Percentiles rank a stretch among this genome's conserved stretches.
phyloP scores from a whole-genome alignment of 2,888 invertebrate genomes.

The Escarpia spicata region DNA sequence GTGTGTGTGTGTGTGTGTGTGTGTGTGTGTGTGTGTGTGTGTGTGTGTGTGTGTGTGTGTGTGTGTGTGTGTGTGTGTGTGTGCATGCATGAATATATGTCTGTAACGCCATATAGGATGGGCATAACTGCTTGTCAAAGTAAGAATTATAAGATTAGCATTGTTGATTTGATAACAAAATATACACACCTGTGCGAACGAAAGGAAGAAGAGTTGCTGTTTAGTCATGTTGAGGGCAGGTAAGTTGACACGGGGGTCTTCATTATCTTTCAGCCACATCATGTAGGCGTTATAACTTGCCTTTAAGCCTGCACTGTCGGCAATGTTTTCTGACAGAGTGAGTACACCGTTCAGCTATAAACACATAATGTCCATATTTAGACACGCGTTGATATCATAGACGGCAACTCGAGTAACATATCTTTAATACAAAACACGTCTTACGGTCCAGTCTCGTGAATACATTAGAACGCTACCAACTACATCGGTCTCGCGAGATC shows the following conservation, averaged over 20 bases:
- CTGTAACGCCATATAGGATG: background rate
- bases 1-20: too few species aligned
- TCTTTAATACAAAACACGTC: too few species aligned
- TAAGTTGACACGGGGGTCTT: conserved; percentile 49
- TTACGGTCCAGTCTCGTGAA: too few species aligned
- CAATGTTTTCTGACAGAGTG: conserved; percentile 64
- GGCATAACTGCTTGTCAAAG: background rate
- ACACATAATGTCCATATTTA: background rate
- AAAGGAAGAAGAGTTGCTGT: conserved; percentile 66
- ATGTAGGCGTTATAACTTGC: background rate
- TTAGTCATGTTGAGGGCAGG: conserved; percentile 64
- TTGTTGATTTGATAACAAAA: background rate
- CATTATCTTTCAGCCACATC: background rate
- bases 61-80: too few species aligned
- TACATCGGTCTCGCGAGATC: too few species aligned
- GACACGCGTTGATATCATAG: background rate
- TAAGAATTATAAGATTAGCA: background rate
- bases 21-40: too few species aligned
- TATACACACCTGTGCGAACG: conserved; percentile 62
- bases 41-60: too few species aligned
- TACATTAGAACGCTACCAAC: too few species aligned
- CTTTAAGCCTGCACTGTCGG: conserved; percentile 65
- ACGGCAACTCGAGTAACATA: too few species aligned
- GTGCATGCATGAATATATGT: too few species aligned
- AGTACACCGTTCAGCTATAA: conserved; percentile 59